phyloP scores from a whole-genome alignment of 92 coral and sea anemone genomes.

The Isaurus tuberculatus region DNA sequence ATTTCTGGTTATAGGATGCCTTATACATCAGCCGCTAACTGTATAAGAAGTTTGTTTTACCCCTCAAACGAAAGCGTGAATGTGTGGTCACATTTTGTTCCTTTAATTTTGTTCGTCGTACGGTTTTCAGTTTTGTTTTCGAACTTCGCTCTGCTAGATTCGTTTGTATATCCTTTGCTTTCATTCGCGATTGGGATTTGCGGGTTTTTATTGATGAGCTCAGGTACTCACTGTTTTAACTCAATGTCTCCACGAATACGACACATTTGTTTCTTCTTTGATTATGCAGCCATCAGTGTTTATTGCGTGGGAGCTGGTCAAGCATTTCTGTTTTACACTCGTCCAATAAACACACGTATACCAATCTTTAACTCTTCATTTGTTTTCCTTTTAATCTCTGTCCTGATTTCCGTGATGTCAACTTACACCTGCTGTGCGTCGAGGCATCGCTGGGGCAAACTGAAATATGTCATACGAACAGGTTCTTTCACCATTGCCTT shows the following conservation, averaged over 20 bases:
- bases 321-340: constrained; percentile 90
- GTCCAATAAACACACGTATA: constrained; percentile 67
- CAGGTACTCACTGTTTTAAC: constrained; percentile 96
- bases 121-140: constrained; percentile 72
- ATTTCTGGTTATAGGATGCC: constrained; percentile 91
- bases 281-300: constrained; percentile 92
- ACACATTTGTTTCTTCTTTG: constrained; percentile 95
- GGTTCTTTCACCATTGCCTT: constrained; percentile 85
- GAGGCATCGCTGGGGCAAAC: constrained; percentile 88
- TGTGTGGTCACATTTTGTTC: constrained; percentile 96
- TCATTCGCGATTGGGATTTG: constrained; percentile 94
- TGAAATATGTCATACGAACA: constrained; percentile 90
- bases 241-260: constrained; percentile 97
- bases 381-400: constrained; percentile 71
- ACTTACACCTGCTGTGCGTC: constrained; percentile 96
- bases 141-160: constrained; percentile 64
- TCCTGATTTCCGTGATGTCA: constrained; percentile 75
- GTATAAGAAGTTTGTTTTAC: constrained; percentile 83
- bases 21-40: constrained; percentile 82
- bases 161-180: constrained; percentile 80
- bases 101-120: constrained; percentile 76
- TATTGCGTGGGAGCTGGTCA: constrained; percentile 97
- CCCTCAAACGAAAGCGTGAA: constrained; percentile 88
- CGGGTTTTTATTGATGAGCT: constrained; percentile 94
- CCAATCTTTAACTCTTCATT: constrained; percentile 64